Conservation (phyloP, 1,140 invertebrate species). For the Homarus americanus region DNA sequence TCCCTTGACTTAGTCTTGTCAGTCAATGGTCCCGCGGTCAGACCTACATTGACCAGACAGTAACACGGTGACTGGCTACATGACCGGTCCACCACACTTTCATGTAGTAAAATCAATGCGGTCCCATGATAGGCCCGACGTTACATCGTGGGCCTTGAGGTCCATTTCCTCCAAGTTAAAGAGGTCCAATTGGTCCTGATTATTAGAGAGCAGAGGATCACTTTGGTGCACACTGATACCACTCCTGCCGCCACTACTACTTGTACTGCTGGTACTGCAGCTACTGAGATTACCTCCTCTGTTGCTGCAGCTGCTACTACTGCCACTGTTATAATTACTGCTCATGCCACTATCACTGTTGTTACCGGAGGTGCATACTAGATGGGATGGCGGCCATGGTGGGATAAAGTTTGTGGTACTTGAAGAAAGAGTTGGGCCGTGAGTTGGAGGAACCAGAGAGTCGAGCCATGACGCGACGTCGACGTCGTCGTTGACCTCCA, state of each 20-base stretch:
- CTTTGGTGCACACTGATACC: slow-evolving; percentile 67
- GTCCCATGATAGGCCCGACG: slow-evolving; percentile 62
- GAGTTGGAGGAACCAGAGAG: slow-evolving; percentile 44
- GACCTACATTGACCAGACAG: slow-evolving; percentile 38
- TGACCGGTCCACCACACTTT: slow-evolving; percentile 24
- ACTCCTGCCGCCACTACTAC: slow-evolving; percentile 45
- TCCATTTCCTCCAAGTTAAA: slow-evolving; percentile 71
- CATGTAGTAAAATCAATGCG: slow-evolving; percentile 67
- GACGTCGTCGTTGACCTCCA: slow-evolving; percentile 67
- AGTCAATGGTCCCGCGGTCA: slow-evolving; percentile 32
- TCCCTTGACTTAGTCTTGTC: slow-evolving; percentile 42
- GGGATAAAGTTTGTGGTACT: slow-evolving; percentile 14
- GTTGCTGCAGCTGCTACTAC: slow-evolving; percentile 37
- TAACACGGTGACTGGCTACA: slow-evolving; percentile 27
- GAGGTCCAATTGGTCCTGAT: slow-evolving; percentile 67
- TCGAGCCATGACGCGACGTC: slow-evolving; percentile 69
- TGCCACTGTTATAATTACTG: slow-evolving; percentile 35
- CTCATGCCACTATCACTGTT: slow-evolving; percentile 51
- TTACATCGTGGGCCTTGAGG: slow-evolving; percentile 67
- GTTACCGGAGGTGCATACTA: slow-evolving; percentile 20
- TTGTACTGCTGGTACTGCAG: slow-evolving; percentile 44
- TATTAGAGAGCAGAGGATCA: slow-evolving; percentile 73
- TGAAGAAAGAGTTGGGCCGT: slow-evolving; percentile 4
- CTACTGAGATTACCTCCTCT: slow-evolving; percentile 48
- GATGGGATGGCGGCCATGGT: slow-evolving; percentile 39